Conservation (phyloP, 2,888 invertebrate genomes). For the Acleris holmiana region DNA sequence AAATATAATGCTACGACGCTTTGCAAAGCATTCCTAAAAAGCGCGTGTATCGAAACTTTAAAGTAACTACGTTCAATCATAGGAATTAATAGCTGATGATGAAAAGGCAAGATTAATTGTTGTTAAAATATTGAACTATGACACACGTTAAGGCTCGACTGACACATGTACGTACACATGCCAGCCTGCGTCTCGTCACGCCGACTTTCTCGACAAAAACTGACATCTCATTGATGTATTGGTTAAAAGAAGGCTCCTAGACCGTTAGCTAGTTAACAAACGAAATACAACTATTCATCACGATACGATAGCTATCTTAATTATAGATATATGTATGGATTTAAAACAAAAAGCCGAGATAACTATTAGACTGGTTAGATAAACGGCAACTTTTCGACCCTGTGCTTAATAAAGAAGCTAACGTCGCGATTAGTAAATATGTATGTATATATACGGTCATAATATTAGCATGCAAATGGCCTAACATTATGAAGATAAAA, state of each 20-base stretch:
- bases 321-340: slow-evolving; percentile 46
- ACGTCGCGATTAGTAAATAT: slow-evolving; percentile 47
- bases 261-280: slow-evolving; percentile 75
- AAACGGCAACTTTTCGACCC: slow-evolving; percentile 41
- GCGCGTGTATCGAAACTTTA: background rate
- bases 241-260: slow-evolving; percentile 64
- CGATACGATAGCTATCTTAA: slow-evolving; percentile 58
- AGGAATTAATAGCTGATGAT: slow-evolving; percentile 53
- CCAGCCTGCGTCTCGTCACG: slow-evolving; percentile 50
- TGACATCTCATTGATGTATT: slow-evolving; percentile 78
- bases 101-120: slow-evolving; percentile 67
- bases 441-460: no score
- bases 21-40: no score
- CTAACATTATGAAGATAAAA: slow-evolving; percentile 54
- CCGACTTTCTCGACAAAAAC: slow-evolving; percentile 59
- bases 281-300: slow-evolving; percentile 68
- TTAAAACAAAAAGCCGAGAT: slow-evolving; percentile 43
- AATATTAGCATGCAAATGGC: slow-evolving; percentile 64
- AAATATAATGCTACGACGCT: no score
- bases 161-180: slow-evolving; percentile 59
- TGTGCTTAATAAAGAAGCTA: slow-evolving; percentile 48
- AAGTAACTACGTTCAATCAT: background rate
- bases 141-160: slow-evolving; percentile 57
- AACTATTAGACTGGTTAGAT: slow-evolving; percentile 36
- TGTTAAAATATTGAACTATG: slow-evolving; percentile 77